These are phyloP conservation scores for Catharus bicknelli DNA, from an alignment of 2,113 vertebrate species.

Conservation along the genomic window DNA sequence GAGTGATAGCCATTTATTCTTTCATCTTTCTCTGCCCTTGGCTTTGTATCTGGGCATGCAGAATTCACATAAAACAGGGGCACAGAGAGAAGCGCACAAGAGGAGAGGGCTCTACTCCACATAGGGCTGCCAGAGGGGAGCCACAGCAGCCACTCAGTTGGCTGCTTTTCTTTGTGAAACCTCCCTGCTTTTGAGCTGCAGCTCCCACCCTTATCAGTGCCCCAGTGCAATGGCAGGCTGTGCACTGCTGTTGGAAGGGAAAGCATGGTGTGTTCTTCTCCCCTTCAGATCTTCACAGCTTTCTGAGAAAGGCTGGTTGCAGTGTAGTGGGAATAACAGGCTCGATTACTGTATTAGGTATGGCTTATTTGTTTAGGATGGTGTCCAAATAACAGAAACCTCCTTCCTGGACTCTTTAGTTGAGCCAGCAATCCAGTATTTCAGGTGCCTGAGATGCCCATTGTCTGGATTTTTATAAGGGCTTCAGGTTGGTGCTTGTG, in stretches of 20 bases:
- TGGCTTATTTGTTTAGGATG: not conserved
- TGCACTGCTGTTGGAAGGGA: not conserved
- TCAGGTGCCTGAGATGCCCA: not conserved
- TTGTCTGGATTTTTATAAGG: not conserved
- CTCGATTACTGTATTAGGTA: accelerated
- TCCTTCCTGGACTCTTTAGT: not conserved
- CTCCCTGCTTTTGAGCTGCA: not conserved
- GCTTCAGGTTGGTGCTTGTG: not conserved
- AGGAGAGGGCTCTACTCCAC: not conserved
- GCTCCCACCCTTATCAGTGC: not conserved
- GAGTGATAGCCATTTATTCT: not conserved
- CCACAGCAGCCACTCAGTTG: not conserved
- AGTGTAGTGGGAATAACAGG: not conserved
- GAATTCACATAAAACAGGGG: not conserved
- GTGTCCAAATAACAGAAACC: not conserved
- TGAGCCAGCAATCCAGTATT: not conserved
- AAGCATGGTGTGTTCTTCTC: not conserved
- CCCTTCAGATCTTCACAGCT: not conserved
- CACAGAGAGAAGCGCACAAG: not conserved
- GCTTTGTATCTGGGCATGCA: not conserved
- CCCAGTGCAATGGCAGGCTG: not conserved
- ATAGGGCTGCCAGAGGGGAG: accelerated
- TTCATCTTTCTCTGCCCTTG: not conserved
- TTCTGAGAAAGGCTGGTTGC: not conserved
- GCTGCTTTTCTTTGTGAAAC: not conserved